Evolutionary conservation across 2,113 vertebrate genomes (phyloP).

Genomic region (Stomatorhinus ivindoensis): DNA sequence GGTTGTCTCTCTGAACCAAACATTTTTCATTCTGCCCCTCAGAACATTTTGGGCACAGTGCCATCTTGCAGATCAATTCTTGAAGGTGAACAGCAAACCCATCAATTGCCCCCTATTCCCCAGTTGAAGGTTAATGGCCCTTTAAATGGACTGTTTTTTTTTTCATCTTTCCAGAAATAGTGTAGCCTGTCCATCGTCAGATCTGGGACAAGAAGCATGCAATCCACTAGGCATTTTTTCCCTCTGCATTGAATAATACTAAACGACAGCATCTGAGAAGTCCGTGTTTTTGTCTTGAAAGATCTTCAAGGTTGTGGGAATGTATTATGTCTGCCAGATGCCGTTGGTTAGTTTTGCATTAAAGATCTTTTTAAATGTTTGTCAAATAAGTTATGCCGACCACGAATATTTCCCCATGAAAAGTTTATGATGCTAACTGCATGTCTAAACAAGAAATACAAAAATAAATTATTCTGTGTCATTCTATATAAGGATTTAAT

Average conservation of each 20-base stretch:
- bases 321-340: not conserved
- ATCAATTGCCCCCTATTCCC: not conserved
- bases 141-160: not conserved
- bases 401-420: not conserved
- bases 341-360: not conserved
- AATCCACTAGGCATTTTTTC: not conserved
- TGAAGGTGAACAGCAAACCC: constrained; percentile 19
- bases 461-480: not conserved
- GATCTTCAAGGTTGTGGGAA: not conserved
- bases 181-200: constrained; percentile 4
- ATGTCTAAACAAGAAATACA: not conserved
- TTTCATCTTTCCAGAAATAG: constrained; percentile 14
- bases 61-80: constrained; percentile 19
- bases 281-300: not conserved
- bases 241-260: not conserved
- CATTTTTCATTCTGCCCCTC: not conserved
- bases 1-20: not conserved
- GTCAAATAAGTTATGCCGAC: not conserved
- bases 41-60: not conserved
- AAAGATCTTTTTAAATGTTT: not conserved
- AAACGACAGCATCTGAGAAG: not conserved
- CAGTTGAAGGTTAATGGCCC: not conserved
- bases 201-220: not conserved
- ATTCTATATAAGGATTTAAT: not conserved
- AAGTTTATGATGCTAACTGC: not conserved